phyloP scores from a whole-genome alignment of 2,113 vertebrate genomes.

The Callopanchax toddi region DNA sequence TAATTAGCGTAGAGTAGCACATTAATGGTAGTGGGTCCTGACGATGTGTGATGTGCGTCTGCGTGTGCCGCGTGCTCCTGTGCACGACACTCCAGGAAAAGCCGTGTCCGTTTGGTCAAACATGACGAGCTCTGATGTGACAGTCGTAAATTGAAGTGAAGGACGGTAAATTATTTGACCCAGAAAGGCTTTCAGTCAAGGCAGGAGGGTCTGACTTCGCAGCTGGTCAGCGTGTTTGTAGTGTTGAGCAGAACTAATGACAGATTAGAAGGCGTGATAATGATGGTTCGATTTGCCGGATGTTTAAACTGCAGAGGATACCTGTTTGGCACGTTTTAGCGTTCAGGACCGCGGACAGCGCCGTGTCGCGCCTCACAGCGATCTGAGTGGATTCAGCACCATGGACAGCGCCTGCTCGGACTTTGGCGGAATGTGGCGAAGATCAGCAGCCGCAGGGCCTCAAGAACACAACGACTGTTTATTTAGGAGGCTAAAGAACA shows the following conservation, averaged over 20 bases:
- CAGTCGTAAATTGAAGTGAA: constrained; percentile 63
- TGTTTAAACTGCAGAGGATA: neutral
- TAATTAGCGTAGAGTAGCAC: constrained; percentile 30
- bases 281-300: neutral
- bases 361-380: constrained; percentile 18
- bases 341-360: constrained; percentile 51
- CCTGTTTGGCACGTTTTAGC: constrained; percentile 3
- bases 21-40: constrained; percentile 41
- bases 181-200: constrained; percentile 61
- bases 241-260: constrained; percentile 13
- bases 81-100: constrained; percentile 38
- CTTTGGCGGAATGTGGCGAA: constrained; percentile 11
- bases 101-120: constrained; percentile 17
- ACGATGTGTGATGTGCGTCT: constrained; percentile 17
- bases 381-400: constrained; percentile 44
- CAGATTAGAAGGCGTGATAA: constrained; percentile 6
- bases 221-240: constrained; percentile 39
- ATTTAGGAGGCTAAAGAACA: too few relatives aligned
- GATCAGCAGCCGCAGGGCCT: constrained; percentile 14
- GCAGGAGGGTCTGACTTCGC: constrained; percentile 41
- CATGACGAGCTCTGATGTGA: constrained; percentile 65
- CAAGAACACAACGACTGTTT: neutral
- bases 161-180: constrained; percentile 66
- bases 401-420: constrained; percentile 45
- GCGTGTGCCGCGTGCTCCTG: constrained; percentile 22